These are phyloP conservation scores for Eira barbara DNA, from an alignment of 2,113 vertebrate species.

Conservation along the genomic window DNA sequence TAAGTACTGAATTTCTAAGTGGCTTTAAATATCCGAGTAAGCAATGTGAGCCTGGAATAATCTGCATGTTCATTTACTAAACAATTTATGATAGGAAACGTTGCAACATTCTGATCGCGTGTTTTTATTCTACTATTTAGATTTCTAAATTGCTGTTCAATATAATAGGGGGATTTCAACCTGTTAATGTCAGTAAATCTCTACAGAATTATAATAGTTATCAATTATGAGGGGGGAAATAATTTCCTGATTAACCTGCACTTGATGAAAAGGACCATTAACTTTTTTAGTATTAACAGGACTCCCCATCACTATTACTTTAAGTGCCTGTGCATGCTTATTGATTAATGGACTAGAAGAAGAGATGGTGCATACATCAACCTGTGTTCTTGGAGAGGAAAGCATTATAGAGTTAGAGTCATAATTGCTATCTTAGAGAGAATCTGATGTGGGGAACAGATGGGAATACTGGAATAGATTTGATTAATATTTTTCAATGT, in stretches of 20 bases:
- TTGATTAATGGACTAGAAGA: conserved; percentile 44
- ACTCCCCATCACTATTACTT: conserved; percentile 19
- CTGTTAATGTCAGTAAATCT: conserved; percentile 59
- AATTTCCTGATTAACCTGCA: conserved; percentile 61
- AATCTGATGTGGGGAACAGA: conserved; percentile 53
- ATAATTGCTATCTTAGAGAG: conserved; percentile 29
- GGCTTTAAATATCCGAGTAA: conserved; percentile 48
- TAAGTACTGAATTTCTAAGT: conserved; percentile 70
- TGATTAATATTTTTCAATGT: conserved; percentile 67
- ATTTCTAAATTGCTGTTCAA: conserved; percentile 37
- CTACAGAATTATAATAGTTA: conserved; percentile 55
- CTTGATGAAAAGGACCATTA: conserved; percentile 68
- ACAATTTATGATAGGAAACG: conserved; percentile 54
- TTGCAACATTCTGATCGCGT: background rate
- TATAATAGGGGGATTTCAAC: conserved; percentile 34
- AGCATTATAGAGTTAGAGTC: background rate
- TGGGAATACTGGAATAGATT: conserved; percentile 57
- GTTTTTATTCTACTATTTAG: conserved; percentile 60
- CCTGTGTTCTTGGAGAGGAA: conserved; percentile 11
- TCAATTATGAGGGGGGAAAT: conserved; percentile 40
- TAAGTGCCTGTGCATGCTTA: background rate
- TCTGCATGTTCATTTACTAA: conserved; percentile 37
- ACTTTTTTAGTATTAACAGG: conserved; percentile 4
- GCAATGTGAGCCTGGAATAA: conserved; percentile 47
- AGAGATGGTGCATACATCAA: background rate